A percentile compares a stretch with the other conserved stretches of the same genome.
Conservation (phyloP, 1,140 invertebrate species). For the Hirudo medicinalis region DNA sequence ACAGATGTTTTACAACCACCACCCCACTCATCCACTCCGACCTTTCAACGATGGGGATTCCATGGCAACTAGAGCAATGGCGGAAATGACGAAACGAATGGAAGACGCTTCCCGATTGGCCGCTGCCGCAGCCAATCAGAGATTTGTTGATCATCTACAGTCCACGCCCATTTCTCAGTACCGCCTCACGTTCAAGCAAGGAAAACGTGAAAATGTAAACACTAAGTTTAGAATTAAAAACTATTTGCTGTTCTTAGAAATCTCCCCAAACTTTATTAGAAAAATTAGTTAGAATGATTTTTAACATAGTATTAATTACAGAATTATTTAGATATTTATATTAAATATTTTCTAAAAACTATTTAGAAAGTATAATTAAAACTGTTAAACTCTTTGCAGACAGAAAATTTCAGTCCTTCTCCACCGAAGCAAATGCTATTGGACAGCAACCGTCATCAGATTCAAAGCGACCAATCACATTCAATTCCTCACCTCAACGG, state of each 20-base stretch:
- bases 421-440: constrained; percentile 3
- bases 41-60: not conserved
- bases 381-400: not conserved
- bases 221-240: too few relatives aligned
- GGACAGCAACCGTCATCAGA: not conserved
- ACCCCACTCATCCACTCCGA: not conserved
- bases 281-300: not conserved
- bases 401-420: constrained; percentile 1
- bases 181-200: too few relatives aligned
- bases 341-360: too few relatives aligned
- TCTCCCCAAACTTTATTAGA: too few relatives aligned
- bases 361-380: not conserved
- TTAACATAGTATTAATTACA: not conserved
- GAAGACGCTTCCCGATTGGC: constrained; percentile 11
- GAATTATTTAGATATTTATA: not conserved
- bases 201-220: too few relatives aligned
- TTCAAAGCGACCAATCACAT: constrained; percentile 8
- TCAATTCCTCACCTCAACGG: not conserved
- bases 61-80: constrained; percentile 9
- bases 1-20: not conserved
- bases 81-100: constrained; percentile 13
- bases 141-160: not conserved
- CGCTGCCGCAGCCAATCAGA: not conserved
- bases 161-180: not conserved
- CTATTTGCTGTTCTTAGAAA: too few relatives aligned